phyloP scores from a whole-genome alignment of 2,113 vertebrate species.

The Sinocyclocheilus anshuiensis region DNA sequence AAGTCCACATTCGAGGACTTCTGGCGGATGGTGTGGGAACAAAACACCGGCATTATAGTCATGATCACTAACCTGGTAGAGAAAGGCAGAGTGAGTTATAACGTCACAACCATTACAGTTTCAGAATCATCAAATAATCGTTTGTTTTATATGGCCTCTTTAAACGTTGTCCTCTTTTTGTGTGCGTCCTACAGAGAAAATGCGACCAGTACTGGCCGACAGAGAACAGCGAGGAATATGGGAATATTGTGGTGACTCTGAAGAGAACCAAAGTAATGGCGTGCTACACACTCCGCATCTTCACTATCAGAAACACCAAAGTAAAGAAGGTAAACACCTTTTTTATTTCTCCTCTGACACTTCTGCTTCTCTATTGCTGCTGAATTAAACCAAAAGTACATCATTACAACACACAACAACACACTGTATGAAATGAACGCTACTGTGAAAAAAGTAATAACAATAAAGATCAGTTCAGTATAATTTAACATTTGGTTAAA shows the following conservation, averaged over 20 bases:
- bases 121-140: not conserved
- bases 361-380: not conserved
- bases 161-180: not conserved
- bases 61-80: constrained; percentile 98
- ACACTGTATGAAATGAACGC: too few species aligned
- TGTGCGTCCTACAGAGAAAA: constrained; percentile 80
- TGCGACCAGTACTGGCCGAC: constrained; percentile 96
- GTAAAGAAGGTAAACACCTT: constrained; percentile 84
- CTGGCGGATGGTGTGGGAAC: constrained; percentile 97
- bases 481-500: too few species aligned
- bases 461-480: too few species aligned
- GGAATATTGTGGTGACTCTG: constrained; percentile 87
- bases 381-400: not conserved
- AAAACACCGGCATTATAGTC: constrained; percentile 90
- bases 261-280: constrained; percentile 89
- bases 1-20: constrained; percentile 97
- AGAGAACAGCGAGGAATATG: constrained; percentile 92
- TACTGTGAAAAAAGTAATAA: not conserved
- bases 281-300: constrained; percentile 88
- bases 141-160: not conserved
- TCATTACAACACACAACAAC: not conserved
- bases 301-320: constrained; percentile 87
- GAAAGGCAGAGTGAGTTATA: constrained; percentile 88
- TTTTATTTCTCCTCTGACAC: not conserved
- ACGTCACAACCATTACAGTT: not conserved